Conservation (phyloP, 2,797 vertebrate genomes). For the Rachycentron canadum region DNA sequence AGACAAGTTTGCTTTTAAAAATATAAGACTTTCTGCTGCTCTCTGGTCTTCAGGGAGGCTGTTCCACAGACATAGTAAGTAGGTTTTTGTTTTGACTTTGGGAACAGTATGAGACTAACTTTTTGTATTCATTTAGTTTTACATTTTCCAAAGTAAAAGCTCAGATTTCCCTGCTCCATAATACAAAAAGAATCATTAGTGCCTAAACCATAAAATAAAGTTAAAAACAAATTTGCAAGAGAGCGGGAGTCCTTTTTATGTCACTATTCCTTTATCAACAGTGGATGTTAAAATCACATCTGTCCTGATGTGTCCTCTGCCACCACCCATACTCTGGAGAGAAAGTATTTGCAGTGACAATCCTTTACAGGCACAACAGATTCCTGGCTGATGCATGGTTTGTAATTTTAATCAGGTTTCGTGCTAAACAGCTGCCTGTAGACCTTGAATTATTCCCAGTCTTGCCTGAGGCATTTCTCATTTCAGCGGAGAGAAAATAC, state of each 20-base stretch:
- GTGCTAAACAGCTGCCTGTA: constrained; percentile 83
- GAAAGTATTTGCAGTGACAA: constrained; percentile 70
- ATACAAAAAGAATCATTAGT: constrained; percentile 5
- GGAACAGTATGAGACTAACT: not conserved
- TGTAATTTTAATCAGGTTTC: constrained; percentile 86
- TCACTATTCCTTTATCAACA: constrained; percentile 43
- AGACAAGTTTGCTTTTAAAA: too few relatives aligned
- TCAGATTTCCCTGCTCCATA: not conserved
- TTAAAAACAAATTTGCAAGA: constrained; percentile 36
- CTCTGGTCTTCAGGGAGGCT: too few relatives aligned
- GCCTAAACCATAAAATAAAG: constrained; percentile 25
- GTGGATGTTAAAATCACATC: constrained; percentile 54
- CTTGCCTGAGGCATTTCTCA: constrained; percentile 80
- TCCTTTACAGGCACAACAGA: constrained; percentile 71
- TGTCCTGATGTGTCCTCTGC: constrained; percentile 50
- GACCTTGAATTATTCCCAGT: constrained; percentile 82
- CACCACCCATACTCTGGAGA: constrained; percentile 51
- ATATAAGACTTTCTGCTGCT: too few relatives aligned
- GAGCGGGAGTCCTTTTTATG: constrained; percentile 26
- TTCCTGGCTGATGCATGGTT: constrained; percentile 75
- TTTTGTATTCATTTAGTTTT: not conserved
- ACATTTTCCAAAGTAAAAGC: not conserved
- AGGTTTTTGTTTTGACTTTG: too few relatives aligned
- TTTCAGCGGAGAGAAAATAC: constrained; percentile 73
- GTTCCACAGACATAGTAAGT: too few relatives aligned